Evolutionary conservation across 2,888 invertebrate genomes (phyloP), one percentile per base, ranked within the genome.

Genomic region (Parthenolecanium corni): DNA sequence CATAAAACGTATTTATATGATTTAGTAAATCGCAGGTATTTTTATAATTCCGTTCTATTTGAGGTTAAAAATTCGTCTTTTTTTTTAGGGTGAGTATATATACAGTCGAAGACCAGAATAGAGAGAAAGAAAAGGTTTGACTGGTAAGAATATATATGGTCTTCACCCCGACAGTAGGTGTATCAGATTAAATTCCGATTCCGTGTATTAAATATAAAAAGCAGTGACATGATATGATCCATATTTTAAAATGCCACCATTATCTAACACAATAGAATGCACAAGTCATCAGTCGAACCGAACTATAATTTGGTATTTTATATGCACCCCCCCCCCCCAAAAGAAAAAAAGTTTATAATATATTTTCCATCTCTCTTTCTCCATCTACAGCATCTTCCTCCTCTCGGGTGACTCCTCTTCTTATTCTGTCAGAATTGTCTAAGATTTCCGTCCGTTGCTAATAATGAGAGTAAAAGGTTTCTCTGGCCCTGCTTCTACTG

Each of bases 301-400:
- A 36, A 49, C 46, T 44, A 47, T 58, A 58, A 58, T 58, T 58
- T 49, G 58, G 58, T 58, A 23, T 58, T 58, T 58, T 49, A 38
- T 58, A 58, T 58, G 58, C 58, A 58, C 58, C 58, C 58, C 58
- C 47, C n/a, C n/a, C n/a, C n/a, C n/a, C n/a, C n/a, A n/a, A n/a
- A n/a, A n/a, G n/a, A n/a, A 31, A 31, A 31, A 31, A 31, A 31
- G 9, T 31, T 9, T 9, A 31, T 31, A 31, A 6, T 31, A 6
- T 31, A 6, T 49, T 49, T 49, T 23, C 12, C 21, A 11, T 38
- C 38, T 38, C 38, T 38, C 14, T 14, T 42, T 42, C 18, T 42
- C 44, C 44, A 9, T 14, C 14, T 12, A 38, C 38, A 11, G 38
- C 38, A n/a, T n/a, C n/a, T n/a, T n/a, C n/a, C n/a, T n/a, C n/a